A percentile compares a stretch with the other conserved stretches of the same genome.
phyloP scores from a whole-genome alignment of 2,113 vertebrate species.

The Tympanuchus pallidicinctus region DNA sequence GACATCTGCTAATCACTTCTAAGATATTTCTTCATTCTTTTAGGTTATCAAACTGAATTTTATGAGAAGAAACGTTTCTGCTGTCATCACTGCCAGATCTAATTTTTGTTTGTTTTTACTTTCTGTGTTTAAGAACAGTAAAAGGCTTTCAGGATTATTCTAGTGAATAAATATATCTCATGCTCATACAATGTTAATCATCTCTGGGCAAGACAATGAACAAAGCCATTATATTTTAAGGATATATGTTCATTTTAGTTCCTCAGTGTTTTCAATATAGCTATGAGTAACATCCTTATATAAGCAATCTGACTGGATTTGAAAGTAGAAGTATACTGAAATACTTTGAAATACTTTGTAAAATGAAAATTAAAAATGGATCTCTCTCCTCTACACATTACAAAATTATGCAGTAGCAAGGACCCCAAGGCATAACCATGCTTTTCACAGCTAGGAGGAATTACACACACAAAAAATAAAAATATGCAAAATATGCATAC shows the following conservation, averaged over 20 bases:
- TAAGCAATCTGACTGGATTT: not conserved
- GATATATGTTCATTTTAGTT: not conserved
- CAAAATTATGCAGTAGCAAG: not conserved
- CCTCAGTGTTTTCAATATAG: not conserved
- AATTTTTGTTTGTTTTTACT: not conserved
- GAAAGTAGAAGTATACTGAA: not conserved
- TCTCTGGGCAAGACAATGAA: not conserved
- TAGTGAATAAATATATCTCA: not conserved
- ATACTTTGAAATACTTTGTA: not conserved
- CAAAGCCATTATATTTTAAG: not conserved
- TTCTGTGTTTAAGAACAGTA: not conserved
- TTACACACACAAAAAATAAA: not conserved
- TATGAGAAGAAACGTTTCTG: not conserved
- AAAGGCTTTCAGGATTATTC: not conserved
- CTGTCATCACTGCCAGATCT: too few species aligned
- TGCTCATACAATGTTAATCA: too few species aligned
- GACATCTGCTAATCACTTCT: not conserved
- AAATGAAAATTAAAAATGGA: not conserved
- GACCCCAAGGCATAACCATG: not conserved
- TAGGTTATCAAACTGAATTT: not conserved
- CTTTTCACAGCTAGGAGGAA: not conserved
- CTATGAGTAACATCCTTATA: not conserved
- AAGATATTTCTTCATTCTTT: not conserved
- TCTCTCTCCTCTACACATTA: not conserved
- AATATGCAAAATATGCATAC: too few species aligned